Percentiles rank a stretch among this genome's conserved stretches.
Evolutionary conservation across 2,888 invertebrate species (phyloP).

Genomic region (Epiblema foenella): DNA sequence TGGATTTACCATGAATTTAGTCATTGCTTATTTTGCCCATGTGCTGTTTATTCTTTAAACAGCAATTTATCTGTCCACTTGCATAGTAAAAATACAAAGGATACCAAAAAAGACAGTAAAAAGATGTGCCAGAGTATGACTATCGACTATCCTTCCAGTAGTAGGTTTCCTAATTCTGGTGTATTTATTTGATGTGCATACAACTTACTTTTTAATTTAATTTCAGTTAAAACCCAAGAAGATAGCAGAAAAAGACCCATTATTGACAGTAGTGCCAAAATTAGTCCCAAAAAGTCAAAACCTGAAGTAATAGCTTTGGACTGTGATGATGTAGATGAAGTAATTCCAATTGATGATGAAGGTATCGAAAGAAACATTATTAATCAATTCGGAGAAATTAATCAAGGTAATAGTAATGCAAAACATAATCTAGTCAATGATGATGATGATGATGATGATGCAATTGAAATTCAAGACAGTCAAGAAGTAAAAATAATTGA

Average conservation of each 20-base stretch:
- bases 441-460: no score
- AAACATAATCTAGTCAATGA: constrained; percentile 3
- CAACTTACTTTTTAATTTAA: not conserved
- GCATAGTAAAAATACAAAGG: no score
- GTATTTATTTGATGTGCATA: no score
- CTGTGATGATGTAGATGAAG: constrained; percentile 1
- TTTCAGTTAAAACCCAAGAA: constrained; percentile 7
- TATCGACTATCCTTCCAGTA: no score
- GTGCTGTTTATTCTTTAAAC: no score
- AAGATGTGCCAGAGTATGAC: no score
- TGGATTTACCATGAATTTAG: no score
- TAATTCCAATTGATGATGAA: constrained; percentile 7
- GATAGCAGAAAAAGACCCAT: constrained; percentile 8
- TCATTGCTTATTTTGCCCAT: no score
- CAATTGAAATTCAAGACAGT: constrained; percentile 26
- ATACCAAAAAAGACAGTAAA: no score
- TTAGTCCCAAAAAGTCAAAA: constrained; percentile 13
- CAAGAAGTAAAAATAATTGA: constrained; percentile 19
- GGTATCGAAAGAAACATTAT: not conserved
- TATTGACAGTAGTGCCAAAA: constrained; percentile 12
- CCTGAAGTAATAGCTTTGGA: constrained; percentile 17
- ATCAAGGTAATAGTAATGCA: not conserved
- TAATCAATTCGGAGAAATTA: constrained; percentile 4
- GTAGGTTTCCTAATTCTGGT: no score
- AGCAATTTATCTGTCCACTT: no score